Evolutionary conservation across 2,888 invertebrate species (phyloP).

Genomic region (Drosophila acutilabella): DNA sequence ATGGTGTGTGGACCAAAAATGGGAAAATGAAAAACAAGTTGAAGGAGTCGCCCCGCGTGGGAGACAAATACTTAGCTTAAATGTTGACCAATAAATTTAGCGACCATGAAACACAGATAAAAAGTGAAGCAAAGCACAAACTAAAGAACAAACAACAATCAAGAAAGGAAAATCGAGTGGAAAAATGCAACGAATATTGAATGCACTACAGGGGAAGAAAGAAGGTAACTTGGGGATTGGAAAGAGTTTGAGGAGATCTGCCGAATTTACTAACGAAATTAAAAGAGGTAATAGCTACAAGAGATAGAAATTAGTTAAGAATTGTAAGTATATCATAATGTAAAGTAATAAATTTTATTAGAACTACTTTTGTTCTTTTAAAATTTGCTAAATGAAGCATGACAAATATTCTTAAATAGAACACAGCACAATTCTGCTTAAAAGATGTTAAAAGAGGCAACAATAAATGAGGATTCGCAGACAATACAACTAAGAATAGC

Average conservation of each 20-base stretch:
- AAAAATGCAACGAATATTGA: constrained; percentile 22
- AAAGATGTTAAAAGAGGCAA: background rate
- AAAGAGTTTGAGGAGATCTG: background rate
- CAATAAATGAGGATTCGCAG: background rate
- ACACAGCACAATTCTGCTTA: background rate
- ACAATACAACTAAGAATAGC: background rate
- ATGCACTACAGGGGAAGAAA: constrained; percentile 13
- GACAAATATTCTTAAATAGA: no score
- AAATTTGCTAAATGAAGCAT: no score
- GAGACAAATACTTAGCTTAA: constrained; percentile 53
- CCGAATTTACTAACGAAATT: no score
- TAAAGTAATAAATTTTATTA: no score
- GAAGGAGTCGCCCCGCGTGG: constrained; percentile 49
- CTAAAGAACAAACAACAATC: constrained; percentile 49
- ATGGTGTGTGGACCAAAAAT: background rate
- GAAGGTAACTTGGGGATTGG: background rate
- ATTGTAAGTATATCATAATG: no score
- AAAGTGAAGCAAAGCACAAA: constrained; percentile 44
- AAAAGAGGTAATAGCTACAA: no score
- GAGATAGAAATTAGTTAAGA: no score
- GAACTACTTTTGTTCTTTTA: no score
- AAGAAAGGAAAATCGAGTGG: constrained; percentile 15
- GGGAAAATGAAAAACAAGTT: constrained; percentile 56
- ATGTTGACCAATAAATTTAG: constrained; percentile 77
- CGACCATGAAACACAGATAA: constrained; percentile 70